Conservation (phyloP, 2,797 vertebrate species). For the Knipowitschia caucasica region DNA sequence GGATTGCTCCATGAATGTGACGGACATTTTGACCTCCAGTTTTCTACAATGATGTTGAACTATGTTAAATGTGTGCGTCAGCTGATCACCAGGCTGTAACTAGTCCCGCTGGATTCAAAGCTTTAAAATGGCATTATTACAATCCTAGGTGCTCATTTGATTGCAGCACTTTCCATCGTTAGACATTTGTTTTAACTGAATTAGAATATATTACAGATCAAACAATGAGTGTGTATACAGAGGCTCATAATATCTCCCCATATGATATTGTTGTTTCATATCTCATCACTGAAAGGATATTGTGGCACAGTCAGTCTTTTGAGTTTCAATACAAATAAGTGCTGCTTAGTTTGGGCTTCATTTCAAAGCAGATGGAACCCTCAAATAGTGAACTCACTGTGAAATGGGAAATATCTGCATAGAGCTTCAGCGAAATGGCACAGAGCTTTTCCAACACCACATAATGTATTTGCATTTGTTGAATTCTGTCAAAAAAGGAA, state of each 20-base stretch:
- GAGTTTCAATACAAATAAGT: neutral
- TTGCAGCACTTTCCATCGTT: neutral
- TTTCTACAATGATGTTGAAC: neutral
- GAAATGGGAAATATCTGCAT: neutral
- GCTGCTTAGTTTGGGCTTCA: neutral
- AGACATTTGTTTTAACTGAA: neutral
- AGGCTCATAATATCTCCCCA: neutral
- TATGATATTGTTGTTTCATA: neutral
- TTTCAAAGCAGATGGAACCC: neutral
- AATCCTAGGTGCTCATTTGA: neutral
- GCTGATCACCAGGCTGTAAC: neutral
- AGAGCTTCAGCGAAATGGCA: neutral
- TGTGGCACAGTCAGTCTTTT: neutral
- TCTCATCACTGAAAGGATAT: neutral
- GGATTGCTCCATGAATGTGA: slow-evolving; percentile 8
- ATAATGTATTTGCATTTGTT: too few relatives aligned
- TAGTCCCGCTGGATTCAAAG: slow-evolving; percentile 1
- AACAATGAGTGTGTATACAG: too few relatives aligned
- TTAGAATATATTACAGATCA: too few relatives aligned
- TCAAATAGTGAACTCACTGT: too few relatives aligned
- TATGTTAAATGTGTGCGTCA: neutral
- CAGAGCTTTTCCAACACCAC: too few relatives aligned
- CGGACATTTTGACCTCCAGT: neutral
- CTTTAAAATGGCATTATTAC: neutral
- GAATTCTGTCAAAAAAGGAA: too few relatives aligned